These are phyloP conservation scores for Scopus umbretta DNA, from an alignment of 2,113 vertebrate genomes.

Conservation along the genomic window DNA sequence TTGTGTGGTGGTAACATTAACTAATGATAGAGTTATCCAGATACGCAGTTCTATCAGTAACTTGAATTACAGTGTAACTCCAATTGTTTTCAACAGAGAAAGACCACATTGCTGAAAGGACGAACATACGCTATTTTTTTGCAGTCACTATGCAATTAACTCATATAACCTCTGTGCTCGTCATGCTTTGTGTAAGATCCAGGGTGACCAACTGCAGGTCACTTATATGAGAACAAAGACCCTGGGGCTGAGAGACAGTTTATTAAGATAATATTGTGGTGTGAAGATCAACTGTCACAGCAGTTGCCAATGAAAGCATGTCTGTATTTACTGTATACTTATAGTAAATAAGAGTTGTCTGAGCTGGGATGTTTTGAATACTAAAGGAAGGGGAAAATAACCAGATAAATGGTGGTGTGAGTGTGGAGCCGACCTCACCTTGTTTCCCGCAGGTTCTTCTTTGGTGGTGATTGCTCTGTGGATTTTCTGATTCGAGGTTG, in stretches of 20 bases:
- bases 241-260: constrained; percentile 20
- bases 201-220: constrained; percentile 42
- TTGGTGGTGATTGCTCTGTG: background rate
- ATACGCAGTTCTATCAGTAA: background rate
- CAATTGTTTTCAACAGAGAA: background rate
- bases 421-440: accelerated
- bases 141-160: constrained; percentile 40
- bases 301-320: background rate
- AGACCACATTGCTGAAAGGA: background rate
- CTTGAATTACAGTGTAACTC: background rate
- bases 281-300: constrained; percentile 16
- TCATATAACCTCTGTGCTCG: constrained; percentile 28
- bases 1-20: background rate
- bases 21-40: constrained; percentile 7
- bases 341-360: background rate
- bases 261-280: constrained; percentile 50
- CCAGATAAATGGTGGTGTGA: background rate
- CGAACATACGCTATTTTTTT: constrained; percentile 22
- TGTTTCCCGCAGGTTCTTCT: background rate
- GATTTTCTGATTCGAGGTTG: background rate
- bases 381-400: background rate
- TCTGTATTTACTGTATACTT: background rate
- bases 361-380: background rate
- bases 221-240: constrained; percentile 11
- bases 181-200: constrained; percentile 28